A percentile compares a stretch with the other conserved stretches of the same genome.
Evolutionary conservation across 2,797 vertebrate species (phyloP).

Genomic region (Sylvilagus floridanus): DNA sequence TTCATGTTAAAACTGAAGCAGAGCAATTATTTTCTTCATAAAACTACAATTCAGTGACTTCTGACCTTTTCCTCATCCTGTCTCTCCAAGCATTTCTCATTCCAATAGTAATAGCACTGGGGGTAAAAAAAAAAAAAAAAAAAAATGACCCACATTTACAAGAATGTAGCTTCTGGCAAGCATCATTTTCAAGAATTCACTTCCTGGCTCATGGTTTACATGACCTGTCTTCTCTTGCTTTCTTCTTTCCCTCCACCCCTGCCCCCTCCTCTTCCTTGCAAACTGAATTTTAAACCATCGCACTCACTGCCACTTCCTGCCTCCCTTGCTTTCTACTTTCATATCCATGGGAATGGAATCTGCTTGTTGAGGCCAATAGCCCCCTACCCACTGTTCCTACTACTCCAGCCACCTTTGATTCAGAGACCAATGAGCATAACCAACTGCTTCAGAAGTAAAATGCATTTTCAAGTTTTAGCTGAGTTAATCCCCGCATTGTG

Average conservation of each 20-base stretch:
- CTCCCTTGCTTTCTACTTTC: conserved; percentile 88
- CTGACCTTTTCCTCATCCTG: conserved; percentile 82
- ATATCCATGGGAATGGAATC: conserved; percentile 89
- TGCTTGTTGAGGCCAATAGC: conserved; percentile 52
- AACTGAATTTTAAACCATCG: conserved; percentile 80
- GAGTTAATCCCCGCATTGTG: neutral
- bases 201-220: conserved; percentile 89
- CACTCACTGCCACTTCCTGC: conserved; percentile 84
- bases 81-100: conserved; percentile 81
- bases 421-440: conserved; percentile 64
- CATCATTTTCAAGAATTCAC: conserved; percentile 87
- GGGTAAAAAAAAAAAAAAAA: neutral
- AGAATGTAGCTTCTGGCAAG: conserved; percentile 87
- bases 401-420: conserved; percentile 32
- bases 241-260: conserved; percentile 78
- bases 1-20: conserved; percentile 74
- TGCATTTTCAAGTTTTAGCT: neutral
- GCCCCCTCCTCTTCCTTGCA: conserved; percentile 65
- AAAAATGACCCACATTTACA: conserved; percentile 78
- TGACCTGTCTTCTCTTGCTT: conserved; percentile 83
- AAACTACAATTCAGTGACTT: conserved; percentile 82
- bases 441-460: conserved; percentile 67
- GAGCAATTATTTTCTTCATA: conserved; percentile 78
- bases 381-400: neutral
- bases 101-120: conserved; percentile 73